These are phyloP conservation scores for Spea bombifrons DNA, from an alignment of 2,113 vertebrate species.

Conservation along the genomic window DNA sequence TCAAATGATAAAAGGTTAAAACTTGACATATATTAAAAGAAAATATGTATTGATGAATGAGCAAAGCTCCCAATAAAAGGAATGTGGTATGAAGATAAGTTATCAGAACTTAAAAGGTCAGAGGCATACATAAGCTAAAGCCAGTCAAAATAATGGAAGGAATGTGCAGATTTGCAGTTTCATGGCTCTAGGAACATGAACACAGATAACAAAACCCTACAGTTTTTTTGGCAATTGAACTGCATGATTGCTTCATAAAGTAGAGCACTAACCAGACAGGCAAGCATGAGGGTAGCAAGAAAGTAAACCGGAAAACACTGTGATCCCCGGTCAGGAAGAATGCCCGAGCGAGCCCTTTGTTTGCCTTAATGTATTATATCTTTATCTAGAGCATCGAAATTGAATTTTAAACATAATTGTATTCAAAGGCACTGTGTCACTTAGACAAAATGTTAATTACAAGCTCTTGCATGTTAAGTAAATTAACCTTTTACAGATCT, in stretches of 20 bases:
- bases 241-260: constrained; percentile 26
- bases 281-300: background rate
- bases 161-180: constrained; percentile 44
- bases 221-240: constrained; percentile 34
- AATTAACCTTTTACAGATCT: too few species aligned
- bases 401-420: too few species aligned
- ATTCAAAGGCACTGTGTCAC: too few species aligned
- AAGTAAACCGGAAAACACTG: background rate
- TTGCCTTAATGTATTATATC: too few species aligned
- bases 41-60: background rate
- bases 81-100: constrained; percentile 6
- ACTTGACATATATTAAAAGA: too few species aligned
- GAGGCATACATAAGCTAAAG: constrained; percentile 18
- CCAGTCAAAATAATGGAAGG: constrained; percentile 16
- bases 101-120: constrained; percentile 21
- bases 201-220: constrained; percentile 32
- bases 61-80: background rate
- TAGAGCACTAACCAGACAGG: constrained; percentile 4
- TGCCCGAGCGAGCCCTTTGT: background rate
- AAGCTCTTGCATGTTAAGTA: too few species aligned
- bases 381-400: too few species aligned
- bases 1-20: too few species aligned
- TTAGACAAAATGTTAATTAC: too few species aligned
- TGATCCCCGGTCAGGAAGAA: background rate
- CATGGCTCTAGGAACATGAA: constrained; percentile 18